Percentiles rank a stretch among this genome's conserved stretches.
phyloP scores from a whole-genome alignment of 2,888 invertebrate species.

The Heliconius ethilla region DNA sequence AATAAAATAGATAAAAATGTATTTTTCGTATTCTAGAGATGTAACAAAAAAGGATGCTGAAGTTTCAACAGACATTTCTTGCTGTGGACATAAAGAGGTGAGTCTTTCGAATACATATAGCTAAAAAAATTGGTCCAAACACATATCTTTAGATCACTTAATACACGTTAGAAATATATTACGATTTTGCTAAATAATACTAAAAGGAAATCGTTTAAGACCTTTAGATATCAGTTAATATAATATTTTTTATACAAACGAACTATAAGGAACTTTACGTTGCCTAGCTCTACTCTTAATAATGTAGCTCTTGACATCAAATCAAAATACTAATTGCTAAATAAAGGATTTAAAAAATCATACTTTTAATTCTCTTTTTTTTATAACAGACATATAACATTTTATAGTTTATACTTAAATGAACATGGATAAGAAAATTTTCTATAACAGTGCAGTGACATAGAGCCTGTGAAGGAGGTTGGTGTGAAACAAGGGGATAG shows the following conservation, averaged over 20 bases:
- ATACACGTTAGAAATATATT: too few species aligned
- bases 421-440: conserved; percentile 1
- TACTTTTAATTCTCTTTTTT: too few species aligned
- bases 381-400: neutral
- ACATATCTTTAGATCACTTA: conserved; percentile 39
- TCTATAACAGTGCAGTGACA: conserved; percentile 61
- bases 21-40: conserved; percentile 52
- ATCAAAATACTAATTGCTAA: too few species aligned
- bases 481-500: conserved; percentile 56
- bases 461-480: conserved; percentile 66
- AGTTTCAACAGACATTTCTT: conserved; percentile 64
- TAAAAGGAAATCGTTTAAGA: too few species aligned
- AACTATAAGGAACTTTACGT: too few species aligned
- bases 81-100: conserved; percentile 58
- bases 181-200: too few species aligned
- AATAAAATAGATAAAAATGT: neutral
- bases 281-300: too few species aligned
- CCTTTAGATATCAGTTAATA: too few species aligned
- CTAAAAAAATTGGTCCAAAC: conserved; percentile 62
- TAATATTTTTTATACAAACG: too few species aligned
- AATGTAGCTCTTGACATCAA: too few species aligned
- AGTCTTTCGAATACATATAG: conserved; percentile 20
- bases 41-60: conserved; percentile 63
- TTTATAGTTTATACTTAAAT: neutral
- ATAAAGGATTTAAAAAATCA: too few species aligned